A percentile compares a stretch with the other conserved stretches of the same genome.
These are phyloP conservation scores for Chanos chanos DNA, from an alignment of 2,797 vertebrate genomes.

Conservation along the genomic window DNA sequence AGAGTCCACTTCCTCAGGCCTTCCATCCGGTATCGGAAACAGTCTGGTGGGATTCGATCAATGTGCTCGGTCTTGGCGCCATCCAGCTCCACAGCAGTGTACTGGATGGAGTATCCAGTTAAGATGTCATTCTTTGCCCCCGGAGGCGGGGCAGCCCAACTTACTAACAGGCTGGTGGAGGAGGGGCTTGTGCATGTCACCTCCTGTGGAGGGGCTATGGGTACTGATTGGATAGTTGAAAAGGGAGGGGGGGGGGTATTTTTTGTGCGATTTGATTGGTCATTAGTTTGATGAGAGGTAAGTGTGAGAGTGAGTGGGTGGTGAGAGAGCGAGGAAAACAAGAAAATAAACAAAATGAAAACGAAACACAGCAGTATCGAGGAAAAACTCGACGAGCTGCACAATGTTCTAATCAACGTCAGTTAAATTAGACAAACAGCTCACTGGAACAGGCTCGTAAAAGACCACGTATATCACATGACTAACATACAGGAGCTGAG, in stretches of 20 bases:
- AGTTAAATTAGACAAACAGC: too few species aligned
- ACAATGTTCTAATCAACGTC: too few species aligned
- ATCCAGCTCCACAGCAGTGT: conserved; percentile 62
- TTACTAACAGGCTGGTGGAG: conserved; percentile 97
- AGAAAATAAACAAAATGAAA: conserved; percentile 85
- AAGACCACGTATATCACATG: too few species aligned
- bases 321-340: conserved; percentile 70
- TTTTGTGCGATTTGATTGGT: conserved; percentile 46
- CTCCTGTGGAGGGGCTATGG: conserved; percentile 94
- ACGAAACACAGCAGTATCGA: conserved; percentile 62
- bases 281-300: conserved; percentile 18
- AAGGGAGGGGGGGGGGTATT: conserved; percentile 1
- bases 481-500: too few species aligned
- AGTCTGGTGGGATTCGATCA: conserved; percentile 79
- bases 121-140: conserved; percentile 91
- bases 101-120: conserved; percentile 90
- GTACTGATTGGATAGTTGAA: conserved; percentile 79
- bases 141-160: conserved; percentile 91
- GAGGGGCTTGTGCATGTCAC: conserved; percentile 92
- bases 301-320: conserved; percentile 77
- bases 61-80: conserved; percentile 81
- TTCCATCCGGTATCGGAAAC: conserved; percentile 86
- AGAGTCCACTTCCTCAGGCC: conserved; percentile 96
- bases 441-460: too few species aligned
- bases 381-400: too few species aligned